These are phyloP conservation scores for Drosophila hawaiiensis DNA, from an alignment of 2,888 invertebrate species.

Conservation along the genomic window DNA sequence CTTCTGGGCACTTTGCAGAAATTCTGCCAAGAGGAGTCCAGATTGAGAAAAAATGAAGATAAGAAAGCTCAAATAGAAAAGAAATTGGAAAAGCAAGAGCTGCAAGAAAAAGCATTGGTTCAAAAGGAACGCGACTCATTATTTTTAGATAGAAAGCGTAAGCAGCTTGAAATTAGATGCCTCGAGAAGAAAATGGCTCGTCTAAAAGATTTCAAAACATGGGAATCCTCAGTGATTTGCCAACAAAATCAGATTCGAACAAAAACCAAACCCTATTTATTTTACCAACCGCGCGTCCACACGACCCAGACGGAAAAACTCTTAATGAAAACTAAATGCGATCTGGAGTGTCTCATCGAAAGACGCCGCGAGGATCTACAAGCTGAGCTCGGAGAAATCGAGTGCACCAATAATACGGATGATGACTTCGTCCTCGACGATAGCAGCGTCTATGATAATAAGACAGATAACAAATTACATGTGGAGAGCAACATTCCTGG, in stretches of 20 bases:
- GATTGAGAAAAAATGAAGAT: conserved; percentile 93
- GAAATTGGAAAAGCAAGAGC: conserved; percentile 96
- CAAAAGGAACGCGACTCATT: conserved; percentile 93
- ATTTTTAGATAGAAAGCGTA: conserved; percentile 93
- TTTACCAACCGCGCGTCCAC: conserved; percentile 94
- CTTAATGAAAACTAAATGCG: conserved; percentile 87
- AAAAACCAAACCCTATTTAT: conserved; percentile 93
- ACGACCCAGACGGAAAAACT: conserved; percentile 89
- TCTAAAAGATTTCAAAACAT: conserved; percentile 94
- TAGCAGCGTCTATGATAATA: conserved; percentile 35
- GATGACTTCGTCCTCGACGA: conserved; percentile 56
- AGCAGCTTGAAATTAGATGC: conserved; percentile 94
- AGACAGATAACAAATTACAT: conserved; percentile 19
- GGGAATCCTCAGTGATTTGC: conserved; percentile 92
- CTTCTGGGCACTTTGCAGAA: conserved; percentile 97
- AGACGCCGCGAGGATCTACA: conserved; percentile 52
- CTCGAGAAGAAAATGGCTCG: conserved; percentile 96
- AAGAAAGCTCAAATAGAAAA: conserved; percentile 93
- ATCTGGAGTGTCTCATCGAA: conserved; percentile 53
- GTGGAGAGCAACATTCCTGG: conserved; percentile 19
- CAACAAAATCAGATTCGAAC: conserved; percentile 94
- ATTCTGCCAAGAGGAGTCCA: conserved; percentile 97
- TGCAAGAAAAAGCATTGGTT: conserved; percentile 93
- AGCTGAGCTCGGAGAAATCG: conserved; percentile 55
- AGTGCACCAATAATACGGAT: conserved; percentile 50